Conservation (phyloP, 2,113 vertebrate genomes). For the Carassius carassius region DNA sequence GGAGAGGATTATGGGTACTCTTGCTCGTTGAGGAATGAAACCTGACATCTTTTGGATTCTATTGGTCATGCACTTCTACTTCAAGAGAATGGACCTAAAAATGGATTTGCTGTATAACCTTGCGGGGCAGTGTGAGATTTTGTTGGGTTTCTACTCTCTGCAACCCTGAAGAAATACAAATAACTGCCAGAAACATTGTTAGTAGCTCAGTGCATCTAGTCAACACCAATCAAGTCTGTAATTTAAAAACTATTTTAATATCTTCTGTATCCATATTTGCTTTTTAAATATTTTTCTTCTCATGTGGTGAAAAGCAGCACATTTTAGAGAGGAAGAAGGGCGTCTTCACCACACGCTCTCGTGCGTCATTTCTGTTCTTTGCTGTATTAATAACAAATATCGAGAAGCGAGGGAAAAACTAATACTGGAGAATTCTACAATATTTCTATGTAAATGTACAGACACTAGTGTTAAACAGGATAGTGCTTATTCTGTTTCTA, state of each 20-base stretch:
- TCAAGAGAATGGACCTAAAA: conserved; percentile 61
- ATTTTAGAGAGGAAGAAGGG: conserved; percentile 77
- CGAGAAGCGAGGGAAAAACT: conserved; percentile 79
- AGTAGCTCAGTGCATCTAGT: conserved; percentile 62
- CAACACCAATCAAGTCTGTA: conserved; percentile 61
- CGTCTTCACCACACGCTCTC: conserved; percentile 70
- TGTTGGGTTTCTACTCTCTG: conserved; percentile 71
- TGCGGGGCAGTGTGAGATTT: conserved; percentile 71
- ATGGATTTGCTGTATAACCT: conserved; percentile 44
- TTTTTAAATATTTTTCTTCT: conserved; percentile 81
- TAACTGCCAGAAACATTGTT: conserved; percentile 65
- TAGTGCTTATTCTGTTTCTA: conserved; percentile 83
- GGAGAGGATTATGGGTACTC: conserved; percentile 8
- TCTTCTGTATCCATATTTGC: conserved; percentile 82
- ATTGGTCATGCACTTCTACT: conserved; percentile 46
- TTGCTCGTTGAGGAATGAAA: conserved; percentile 30
- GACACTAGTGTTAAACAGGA: conserved; percentile 97
- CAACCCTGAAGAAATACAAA: conserved; percentile 79
- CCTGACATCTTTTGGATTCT: conserved; percentile 76
- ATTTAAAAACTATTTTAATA: conserved; percentile 84
- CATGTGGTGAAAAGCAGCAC: conserved; percentile 77
- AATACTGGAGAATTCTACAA: conserved; percentile 90
- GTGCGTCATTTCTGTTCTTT: conserved; percentile 74
- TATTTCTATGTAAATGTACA: conserved; percentile 99
- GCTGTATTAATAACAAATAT: conserved; percentile 91